Evolutionary conservation across 2,113 vertebrate species (phyloP).

Genomic region (Kryptolebias marmoratus): DNA sequence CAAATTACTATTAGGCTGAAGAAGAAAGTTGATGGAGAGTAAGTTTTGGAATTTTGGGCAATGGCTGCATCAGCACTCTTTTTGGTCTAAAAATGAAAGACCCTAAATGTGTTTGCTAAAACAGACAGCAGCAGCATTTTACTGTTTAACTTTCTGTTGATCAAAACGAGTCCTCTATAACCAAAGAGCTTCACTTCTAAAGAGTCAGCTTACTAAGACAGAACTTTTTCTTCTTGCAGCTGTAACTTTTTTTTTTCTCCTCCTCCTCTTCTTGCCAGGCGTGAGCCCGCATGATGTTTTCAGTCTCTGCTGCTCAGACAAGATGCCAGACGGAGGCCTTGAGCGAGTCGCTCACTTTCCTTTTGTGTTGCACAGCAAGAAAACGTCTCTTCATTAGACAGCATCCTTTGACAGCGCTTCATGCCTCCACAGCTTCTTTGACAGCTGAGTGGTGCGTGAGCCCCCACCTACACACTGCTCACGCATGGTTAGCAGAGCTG

Average conservation of each 20-base stretch:
- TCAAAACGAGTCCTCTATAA: conserved; percentile 5
- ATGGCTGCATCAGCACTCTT: no score
- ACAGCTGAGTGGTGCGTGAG: conserved; percentile 48
- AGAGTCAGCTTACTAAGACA: conserved; percentile 19
- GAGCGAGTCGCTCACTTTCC: conserved; percentile 60
- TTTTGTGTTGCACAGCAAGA: conserved; percentile 59
- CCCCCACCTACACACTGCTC: conserved; percentile 57
- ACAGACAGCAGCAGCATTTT: not conserved
- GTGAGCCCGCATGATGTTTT: conserved; percentile 40
- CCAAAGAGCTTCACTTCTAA: conserved; percentile 1
- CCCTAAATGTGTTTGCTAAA: no score
- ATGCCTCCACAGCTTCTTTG: conserved; percentile 61
- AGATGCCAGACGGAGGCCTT: conserved; percentile 66
- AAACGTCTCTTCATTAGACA: conserved; percentile 71
- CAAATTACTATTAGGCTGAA: no score
- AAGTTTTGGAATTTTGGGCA: no score
- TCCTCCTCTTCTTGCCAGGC: not conserved
- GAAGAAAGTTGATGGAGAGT: no score
- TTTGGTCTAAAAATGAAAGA: no score
- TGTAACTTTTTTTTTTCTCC: conserved; percentile 18
- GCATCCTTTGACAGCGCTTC: conserved; percentile 68
- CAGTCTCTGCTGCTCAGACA: conserved; percentile 50
- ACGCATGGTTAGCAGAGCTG: conserved; percentile 26
- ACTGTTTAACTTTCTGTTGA: conserved; percentile 14
- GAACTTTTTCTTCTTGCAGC: conserved; percentile 47